Evolutionary conservation across 2,888 invertebrate species (phyloP), one percentile per base, ranked within the genome.

Genomic region (Harpalus rubripes): DNA sequence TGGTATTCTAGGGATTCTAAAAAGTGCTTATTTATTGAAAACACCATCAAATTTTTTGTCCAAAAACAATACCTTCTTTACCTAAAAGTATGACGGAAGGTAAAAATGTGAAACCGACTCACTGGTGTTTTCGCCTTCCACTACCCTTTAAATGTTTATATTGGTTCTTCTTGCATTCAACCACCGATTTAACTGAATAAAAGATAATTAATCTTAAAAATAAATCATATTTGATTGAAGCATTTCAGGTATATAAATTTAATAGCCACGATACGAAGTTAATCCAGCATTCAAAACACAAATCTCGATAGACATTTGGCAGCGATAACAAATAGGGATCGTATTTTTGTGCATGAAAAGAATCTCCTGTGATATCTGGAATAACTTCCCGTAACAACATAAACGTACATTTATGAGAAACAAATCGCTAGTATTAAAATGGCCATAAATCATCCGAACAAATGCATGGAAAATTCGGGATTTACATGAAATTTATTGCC

Each of bases 351-450:
- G 22, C 26, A n/a, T 7, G 32, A 68, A 68, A 7, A 39, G 32
- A 39, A 68, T 68, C 68, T 39, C 72, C 8, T 8, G 16, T 44
- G 41, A 44, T 74, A 74, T 74, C 72, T 74, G 16, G 41, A 44
- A 44, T 44, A 74, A 74, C 72, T 74, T 74, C 15, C 41, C 72
- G 72, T 74, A 74, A 44, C 72, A 44, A 74, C 18, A 74, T 74
- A 44, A 41, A 44, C 72, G 72, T 44, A 15, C 72, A 74, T 74
- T 74, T 74, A 74, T 74, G 72, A 74, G 72, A 74, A 80, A 80
- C 80, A 80, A 80, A 80, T 80, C 80, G 80, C 59, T 61, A 80
- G 80, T 80, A 80, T 80, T 80, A 80, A 80, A 80, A 80, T 80
- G 63, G n/a, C 12, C 15, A 80, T 80, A 80, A 80, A 80, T 80